These are phyloP conservation scores for Orussus abietinus DNA, from an alignment of 1,140 invertebrate genomes.

Conservation along the genomic window DNA sequence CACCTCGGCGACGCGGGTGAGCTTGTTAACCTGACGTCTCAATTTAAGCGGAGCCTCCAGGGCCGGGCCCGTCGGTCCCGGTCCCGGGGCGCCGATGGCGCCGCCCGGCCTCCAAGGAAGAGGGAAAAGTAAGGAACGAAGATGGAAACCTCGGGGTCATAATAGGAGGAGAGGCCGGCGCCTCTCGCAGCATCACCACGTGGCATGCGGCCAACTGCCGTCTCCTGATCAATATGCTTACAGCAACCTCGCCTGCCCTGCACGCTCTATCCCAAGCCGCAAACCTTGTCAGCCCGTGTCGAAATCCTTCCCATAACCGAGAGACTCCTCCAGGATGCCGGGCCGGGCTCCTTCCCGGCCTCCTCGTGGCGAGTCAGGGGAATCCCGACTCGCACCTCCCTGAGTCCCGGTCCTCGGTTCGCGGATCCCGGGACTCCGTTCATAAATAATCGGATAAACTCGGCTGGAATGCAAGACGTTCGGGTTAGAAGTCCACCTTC, in stretches of 20 bases:
- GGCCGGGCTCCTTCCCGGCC: too few species aligned
- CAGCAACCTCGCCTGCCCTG: constrained; percentile 37
- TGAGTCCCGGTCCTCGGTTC: too few species aligned
- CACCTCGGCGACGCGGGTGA: constrained; percentile 28
- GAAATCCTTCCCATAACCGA: constrained; percentile 2
- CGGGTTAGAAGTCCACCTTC: too few species aligned
- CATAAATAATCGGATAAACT: too few species aligned
- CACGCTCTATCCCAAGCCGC: constrained; percentile 14
- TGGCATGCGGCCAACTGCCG: constrained; percentile 54
- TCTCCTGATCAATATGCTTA: constrained; percentile 56
- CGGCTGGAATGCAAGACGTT: too few species aligned
- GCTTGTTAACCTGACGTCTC: constrained; percentile 42
- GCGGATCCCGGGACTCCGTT: too few species aligned
- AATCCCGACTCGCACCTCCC: too few species aligned
- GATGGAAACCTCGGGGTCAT: constrained; percentile 51
- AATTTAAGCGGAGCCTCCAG: constrained; percentile 32
- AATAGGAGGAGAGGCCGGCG: constrained; percentile 50
- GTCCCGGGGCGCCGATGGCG: constrained; percentile 2
- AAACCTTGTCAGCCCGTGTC: constrained; percentile 18
- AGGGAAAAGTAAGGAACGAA: constrained; percentile 40
- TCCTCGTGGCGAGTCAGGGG: too few species aligned
- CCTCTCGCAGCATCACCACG: constrained; percentile 51
- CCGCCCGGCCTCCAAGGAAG: constrained; percentile 17
- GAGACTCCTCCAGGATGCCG: too few species aligned
- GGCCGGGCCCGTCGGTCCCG: too few species aligned